Evolutionary conservation across 2,797 vertebrate species (phyloP).

Genomic region (Enoplosus armatus): DNA sequence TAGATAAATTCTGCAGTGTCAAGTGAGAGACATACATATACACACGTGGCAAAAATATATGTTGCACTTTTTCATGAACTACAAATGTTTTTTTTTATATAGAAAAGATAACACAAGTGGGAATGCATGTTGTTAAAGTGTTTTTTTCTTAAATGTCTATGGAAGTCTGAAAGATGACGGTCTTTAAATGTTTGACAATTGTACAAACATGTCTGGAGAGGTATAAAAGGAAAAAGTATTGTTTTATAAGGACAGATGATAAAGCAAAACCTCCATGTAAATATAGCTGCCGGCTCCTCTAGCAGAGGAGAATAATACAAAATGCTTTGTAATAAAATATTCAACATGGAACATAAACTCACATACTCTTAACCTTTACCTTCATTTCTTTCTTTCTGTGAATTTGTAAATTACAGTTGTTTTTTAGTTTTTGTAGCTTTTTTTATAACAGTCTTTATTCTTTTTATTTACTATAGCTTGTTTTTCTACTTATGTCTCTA

Average conservation of each 20-base stretch:
- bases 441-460: no score
- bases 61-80: background rate
- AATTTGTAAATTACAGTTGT: no score
- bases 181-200: background rate
- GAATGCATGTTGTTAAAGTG: background rate
- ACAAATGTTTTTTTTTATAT: background rate
- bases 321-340: slow-evolving; percentile 21
- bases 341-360: slow-evolving; percentile 15
- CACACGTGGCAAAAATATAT: background rate
- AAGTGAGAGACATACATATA: background rate
- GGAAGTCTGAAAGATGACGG: background rate
- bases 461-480: no score
- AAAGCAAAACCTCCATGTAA: background rate
- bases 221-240: background rate
- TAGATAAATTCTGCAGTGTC: background rate
- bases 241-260: slow-evolving; percentile 7
- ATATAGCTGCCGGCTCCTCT: slow-evolving; percentile 1
- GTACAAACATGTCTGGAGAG: slow-evolving; percentile 1
- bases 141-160: background rate
- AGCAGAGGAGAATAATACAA: background rate
- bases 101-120: background rate
- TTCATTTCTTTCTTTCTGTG: no score
- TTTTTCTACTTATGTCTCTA: no score
- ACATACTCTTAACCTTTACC: no score
- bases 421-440: no score